Percentiles rank a stretch among this genome's conserved stretches.
phyloP scores from a whole-genome alignment of 2,113 vertebrate genomes.

The Zosterops lateralis region DNA sequence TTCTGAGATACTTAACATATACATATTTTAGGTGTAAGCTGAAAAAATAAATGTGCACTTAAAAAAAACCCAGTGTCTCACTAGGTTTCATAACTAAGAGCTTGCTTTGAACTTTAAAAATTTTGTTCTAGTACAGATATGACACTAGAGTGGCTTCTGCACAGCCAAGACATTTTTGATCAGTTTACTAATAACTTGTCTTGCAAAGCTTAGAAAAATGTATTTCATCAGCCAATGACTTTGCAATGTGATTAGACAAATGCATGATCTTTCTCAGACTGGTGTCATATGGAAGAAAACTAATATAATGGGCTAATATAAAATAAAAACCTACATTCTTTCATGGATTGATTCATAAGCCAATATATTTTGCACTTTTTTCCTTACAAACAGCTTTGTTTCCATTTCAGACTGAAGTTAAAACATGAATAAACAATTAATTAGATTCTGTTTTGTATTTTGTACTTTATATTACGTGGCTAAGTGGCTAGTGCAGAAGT shows the following conservation, averaged over 20 bases:
- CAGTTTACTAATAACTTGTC: not conserved
- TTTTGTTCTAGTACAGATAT: not conserved
- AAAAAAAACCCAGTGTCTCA: not conserved
- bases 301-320: not conserved
- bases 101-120: not conserved
- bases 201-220: not conserved
- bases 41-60: not conserved
- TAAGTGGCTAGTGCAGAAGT: not conserved
- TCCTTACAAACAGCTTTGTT: not conserved
- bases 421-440: not conserved
- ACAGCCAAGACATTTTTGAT: not conserved
- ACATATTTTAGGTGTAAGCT: not conserved
- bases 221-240: not conserved
- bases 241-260: not conserved
- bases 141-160: not conserved
- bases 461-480: not conserved
- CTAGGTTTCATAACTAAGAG: not conserved
- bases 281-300: not conserved
- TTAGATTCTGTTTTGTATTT: not conserved
- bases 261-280: not conserved
- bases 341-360: not conserved
- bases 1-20: not conserved
- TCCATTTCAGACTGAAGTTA: not conserved
- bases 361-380: not conserved
- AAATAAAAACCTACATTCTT: not conserved